Evolutionary conservation across 2,888 invertebrate species (phyloP).

Genomic region (Glaucopsyche alexis): DNA sequence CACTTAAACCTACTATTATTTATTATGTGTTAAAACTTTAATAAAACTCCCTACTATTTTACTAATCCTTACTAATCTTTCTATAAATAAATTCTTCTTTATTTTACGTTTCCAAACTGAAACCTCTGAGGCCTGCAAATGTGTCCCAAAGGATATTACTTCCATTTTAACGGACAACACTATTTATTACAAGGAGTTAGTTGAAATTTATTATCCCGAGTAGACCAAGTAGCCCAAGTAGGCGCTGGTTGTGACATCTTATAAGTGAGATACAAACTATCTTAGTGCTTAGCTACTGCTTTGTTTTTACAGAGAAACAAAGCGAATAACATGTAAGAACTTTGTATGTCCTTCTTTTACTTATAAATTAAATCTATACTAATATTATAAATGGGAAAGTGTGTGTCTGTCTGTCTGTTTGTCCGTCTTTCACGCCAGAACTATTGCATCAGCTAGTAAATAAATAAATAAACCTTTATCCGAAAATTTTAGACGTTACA

Average conservation of each 20-base stretch:
- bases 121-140: neutral
- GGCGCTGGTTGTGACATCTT: neutral
- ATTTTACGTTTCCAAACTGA: neutral
- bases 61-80: neutral
- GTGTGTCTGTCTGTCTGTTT: no score
- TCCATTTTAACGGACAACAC: neutral
- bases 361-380: no score
- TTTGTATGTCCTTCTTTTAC: neutral
- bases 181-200: constrained; percentile 14
- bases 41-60: no score
- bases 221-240: neutral
- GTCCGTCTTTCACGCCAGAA: no score
- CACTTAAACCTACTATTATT: no score
- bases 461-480: no score
- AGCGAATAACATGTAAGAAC: neutral
- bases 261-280: constrained; percentile 8
- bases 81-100: neutral
- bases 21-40: no score
- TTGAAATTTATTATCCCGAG: constrained; percentile 7
- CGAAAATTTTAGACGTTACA: no score
- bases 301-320: neutral
- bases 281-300: neutral
- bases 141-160: constrained; percentile 2
- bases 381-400: no score
- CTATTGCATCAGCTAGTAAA: no score